Evolutionary conservation across 2,113 vertebrate genomes (phyloP), one percentile per base, ranked within the genome.

Genomic region (Ceyx melanurus): DNA sequence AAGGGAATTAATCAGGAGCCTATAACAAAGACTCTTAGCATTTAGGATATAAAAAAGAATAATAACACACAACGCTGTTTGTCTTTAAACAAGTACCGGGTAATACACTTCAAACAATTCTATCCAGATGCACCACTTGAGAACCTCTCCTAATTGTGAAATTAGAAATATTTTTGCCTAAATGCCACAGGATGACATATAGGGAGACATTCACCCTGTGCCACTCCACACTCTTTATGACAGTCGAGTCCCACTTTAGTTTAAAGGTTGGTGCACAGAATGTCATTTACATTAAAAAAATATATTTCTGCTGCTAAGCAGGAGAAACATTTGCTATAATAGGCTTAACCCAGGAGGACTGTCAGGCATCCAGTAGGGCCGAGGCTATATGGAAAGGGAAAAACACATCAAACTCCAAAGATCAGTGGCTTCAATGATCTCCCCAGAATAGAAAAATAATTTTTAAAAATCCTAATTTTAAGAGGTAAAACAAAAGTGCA

Each of bases 161-260:
- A 90, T 77, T 57, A 37, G 86, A 93, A 95, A 92, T 89, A 72
- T 71, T 92, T 92, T 93, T 80, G 74, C 78, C 93, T 67, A 95
- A 95, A 94, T 95, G 92, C 89, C 91, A 89, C 72, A 28, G 56
- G 68, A 87, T 92, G 92, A 93, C 92, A 89, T 71, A 89, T 20
- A 95, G 75, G 81, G 72, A 92, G 72, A 74, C 37, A 80, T n/a
- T 91, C 91, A 89, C 58, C 78, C 71, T 3, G 13, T 50, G 60
- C 75, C 87, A 88, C 78, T 86, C 86, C 15, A 51, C 31, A 13
- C 20, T 82, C 71, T 78, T 71, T 73, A 84, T 3, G 21, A 80
- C 78, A 71, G 91, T 50, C 0, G 5, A 89, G 86, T 79, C 51
- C 71, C 85, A 48, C 89, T 92, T 92, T 25, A 82, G 56, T 74